Evolutionary conservation across 2,888 invertebrate genomes (phyloP).

Genomic region (Cosmia trapezina): DNA sequence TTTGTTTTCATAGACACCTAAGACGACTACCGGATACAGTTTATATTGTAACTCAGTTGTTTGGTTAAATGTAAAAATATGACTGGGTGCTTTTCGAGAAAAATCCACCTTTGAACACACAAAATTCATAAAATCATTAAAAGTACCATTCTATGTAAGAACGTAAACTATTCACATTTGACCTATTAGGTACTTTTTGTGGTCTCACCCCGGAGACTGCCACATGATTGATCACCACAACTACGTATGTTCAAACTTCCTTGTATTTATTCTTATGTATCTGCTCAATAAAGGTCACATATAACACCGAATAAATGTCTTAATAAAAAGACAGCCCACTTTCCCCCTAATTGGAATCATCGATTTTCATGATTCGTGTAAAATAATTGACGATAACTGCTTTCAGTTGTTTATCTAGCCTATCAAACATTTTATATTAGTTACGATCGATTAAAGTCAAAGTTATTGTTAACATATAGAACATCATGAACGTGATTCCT

Average conservation of each 20-base stretch:
- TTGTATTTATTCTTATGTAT: slow-evolving; percentile 36
- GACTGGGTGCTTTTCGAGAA: background rate
- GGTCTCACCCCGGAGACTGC: slow-evolving; percentile 32
- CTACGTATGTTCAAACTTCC: slow-evolving; percentile 43
- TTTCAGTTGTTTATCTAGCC: background rate
- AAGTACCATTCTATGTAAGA: slow-evolving; percentile 10
- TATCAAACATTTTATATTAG: background rate
- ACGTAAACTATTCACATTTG: slow-evolving; percentile 55
- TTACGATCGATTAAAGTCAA: background rate
- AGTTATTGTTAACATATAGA: background rate
- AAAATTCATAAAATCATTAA: slow-evolving; percentile 28
- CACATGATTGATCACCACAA: slow-evolving; percentile 60
- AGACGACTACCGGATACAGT: background rate
- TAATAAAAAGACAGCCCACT: slow-evolving; percentile 10
- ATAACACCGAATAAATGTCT: slow-evolving; percentile 24
- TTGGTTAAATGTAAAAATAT: background rate
- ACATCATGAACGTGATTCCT: background rate
- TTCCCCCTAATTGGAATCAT: slow-evolving; percentile 18
- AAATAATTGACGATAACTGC: slow-evolving; percentile 16
- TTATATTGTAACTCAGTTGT: background rate
- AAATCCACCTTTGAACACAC: background rate
- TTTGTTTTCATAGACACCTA: background rate
- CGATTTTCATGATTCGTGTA: slow-evolving; percentile 2
- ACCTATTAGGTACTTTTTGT: slow-evolving; percentile 51
- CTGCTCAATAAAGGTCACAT: slow-evolving; percentile 46